Percentiles rank a stretch among this genome's conserved stretches.
phyloP scores from a whole-genome alignment of 1,140 invertebrate species.

The Drosophila orosa region DNA sequence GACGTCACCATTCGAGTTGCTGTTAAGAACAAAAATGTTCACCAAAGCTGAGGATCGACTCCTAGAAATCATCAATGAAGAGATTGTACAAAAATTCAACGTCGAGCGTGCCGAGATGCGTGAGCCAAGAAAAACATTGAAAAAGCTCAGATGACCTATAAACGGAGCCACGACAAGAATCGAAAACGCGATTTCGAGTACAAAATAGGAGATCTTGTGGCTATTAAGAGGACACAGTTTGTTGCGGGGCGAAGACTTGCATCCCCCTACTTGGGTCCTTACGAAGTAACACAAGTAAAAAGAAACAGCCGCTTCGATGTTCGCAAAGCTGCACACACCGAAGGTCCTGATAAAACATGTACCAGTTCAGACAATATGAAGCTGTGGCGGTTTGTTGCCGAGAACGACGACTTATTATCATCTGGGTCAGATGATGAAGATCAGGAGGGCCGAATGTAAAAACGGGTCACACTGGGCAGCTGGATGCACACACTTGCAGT shows the following conservation, averaged over 20 bases:
- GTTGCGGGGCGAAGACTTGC: neutral
- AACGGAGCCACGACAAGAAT: neutral
- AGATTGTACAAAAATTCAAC: neutral
- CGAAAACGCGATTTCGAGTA: neutral
- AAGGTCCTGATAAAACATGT: neutral
- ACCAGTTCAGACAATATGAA: neutral
- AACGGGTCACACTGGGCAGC: neutral
- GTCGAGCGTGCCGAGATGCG: neutral
- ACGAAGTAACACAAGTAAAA: neutral
- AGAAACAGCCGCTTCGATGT: neutral
- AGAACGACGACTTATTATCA: slow-evolving; percentile 3
- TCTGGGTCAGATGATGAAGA: slow-evolving; percentile 14
- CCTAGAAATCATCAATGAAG: neutral
- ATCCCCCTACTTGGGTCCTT: neutral
- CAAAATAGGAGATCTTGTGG: neutral
- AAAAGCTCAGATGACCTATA: neutral
- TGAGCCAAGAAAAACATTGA: neutral
- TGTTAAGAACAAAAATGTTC: neutral
- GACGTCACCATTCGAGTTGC: neutral
- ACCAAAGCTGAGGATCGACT: neutral
- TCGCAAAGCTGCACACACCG: neutral
- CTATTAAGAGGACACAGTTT: slow-evolving; percentile 5
- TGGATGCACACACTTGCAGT: neutral
- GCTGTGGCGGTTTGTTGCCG: neutral
- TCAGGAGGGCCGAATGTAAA: slow-evolving; percentile 6